phyloP scores from a whole-genome alignment of 2,113 vertebrate genomes.

The Sebastes schlegelii region DNA sequence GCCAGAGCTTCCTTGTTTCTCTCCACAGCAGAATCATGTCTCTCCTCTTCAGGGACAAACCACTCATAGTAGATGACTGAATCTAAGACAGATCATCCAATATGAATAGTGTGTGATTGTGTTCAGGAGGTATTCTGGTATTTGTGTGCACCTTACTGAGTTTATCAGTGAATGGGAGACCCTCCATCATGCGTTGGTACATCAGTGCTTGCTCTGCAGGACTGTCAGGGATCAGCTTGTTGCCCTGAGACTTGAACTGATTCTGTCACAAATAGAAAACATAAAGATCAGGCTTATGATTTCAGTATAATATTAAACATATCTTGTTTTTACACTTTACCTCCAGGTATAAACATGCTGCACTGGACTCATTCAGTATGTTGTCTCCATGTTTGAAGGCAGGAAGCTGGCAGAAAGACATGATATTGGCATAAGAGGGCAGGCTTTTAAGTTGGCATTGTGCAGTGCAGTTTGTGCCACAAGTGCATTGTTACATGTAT shows the following conservation, averaged over 20 bases:
- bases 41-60: conserved; percentile 72
- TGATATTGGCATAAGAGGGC: not conserved
- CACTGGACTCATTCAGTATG: conserved; percentile 73
- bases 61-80: conserved; percentile 51
- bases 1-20: conserved; percentile 68
- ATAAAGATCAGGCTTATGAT: not conserved
- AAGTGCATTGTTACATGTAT: not conserved
- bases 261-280: conserved; percentile 42
- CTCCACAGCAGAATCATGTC: conserved; percentile 66
- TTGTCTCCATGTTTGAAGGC: conserved; percentile 73
- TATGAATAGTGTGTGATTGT: not conserved
- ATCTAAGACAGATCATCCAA: conserved; percentile 33
- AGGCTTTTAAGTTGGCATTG: not conserved
- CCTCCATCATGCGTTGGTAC: conserved; percentile 79
- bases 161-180: conserved; percentile 66
- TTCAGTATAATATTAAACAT: not conserved
- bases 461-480: not conserved
- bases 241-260: conserved; percentile 78
- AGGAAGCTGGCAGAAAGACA: conserved; percentile 66
- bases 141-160: conserved; percentile 59
- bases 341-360: conserved; percentile 79
- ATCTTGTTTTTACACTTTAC: conserved; percentile 50
- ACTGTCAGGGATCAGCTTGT: conserved; percentile 70
- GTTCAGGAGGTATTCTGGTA: no score
- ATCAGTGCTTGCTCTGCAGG: conserved; percentile 66